These are phyloP conservation scores for Lepisosteus osseus DNA, from an alignment of 2,113 vertebrate species.

Conservation along the genomic window DNA sequence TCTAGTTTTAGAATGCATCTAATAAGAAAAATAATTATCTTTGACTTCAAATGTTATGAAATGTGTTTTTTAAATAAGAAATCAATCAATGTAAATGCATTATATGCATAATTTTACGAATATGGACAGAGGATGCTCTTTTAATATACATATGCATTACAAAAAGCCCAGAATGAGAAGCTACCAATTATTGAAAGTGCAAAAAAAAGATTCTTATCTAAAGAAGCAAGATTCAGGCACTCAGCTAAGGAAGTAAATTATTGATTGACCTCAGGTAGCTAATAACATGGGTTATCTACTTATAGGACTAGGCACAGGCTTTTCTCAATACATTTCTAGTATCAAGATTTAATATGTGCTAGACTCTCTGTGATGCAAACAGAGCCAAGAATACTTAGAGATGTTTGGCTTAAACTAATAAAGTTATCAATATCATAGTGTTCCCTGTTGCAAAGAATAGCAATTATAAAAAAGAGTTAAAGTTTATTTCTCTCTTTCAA, in stretches of 20 bases:
- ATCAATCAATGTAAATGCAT: slow-evolving; percentile 31
- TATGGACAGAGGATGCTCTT: slow-evolving; percentile 18
- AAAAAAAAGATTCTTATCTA: slow-evolving; percentile 71
- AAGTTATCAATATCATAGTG: background rate
- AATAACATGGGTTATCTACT: slow-evolving; percentile 79
- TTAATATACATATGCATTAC: slow-evolving; percentile 71
- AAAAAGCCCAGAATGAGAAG: slow-evolving; percentile 65
- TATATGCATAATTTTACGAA: slow-evolving; percentile 20
- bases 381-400: no score
- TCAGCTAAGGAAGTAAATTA: slow-evolving; percentile 64
- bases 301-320: slow-evolving; percentile 62
- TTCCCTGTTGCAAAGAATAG: background rate
- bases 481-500: no score
- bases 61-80: slow-evolving; percentile 17
- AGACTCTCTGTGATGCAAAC: slow-evolving; percentile 7
- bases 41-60: slow-evolving; percentile 37
- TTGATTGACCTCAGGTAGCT: slow-evolving; percentile 75
- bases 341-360: slow-evolving; percentile 68
- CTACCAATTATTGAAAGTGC: slow-evolving; percentile 64
- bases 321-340: slow-evolving; percentile 53
- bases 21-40: slow-evolving; percentile 37
- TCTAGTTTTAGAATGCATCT: slow-evolving; percentile 45
- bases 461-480: no score
- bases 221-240: slow-evolving; percentile 63
- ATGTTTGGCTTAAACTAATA: background rate